Percentiles rank a stretch among this genome's conserved stretches.
These are phyloP conservation scores for Cyrtonyx montezumae DNA, from an alignment of 2,113 vertebrate species.

Conservation along the genomic window DNA sequence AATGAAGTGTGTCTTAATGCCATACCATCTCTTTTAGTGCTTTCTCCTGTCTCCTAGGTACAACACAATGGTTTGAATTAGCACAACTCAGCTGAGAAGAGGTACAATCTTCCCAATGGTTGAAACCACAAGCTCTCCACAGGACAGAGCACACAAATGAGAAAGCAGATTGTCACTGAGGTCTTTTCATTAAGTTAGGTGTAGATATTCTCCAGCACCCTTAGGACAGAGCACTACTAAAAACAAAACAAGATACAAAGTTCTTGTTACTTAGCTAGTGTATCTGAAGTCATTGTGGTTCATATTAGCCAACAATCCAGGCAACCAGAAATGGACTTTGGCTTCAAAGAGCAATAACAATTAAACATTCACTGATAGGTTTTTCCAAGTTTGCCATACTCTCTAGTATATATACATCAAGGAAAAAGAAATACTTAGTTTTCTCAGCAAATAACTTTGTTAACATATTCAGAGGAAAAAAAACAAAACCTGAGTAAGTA, in stretches of 20 bases:
- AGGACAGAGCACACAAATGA: conserved; percentile 59
- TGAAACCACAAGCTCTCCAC: conserved; percentile 34
- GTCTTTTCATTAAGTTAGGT: not conserved
- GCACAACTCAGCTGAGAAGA: not conserved
- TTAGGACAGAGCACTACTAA: not conserved
- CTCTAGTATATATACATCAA: not conserved
- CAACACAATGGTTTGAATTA: not conserved
- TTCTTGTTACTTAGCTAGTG: not conserved
- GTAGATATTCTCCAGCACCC: not conserved
- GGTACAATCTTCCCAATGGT: not conserved
- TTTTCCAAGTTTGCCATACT: not conserved
- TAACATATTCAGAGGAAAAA: not conserved
- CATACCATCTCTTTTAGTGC: not conserved
- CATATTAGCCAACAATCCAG: not conserved
- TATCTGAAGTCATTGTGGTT: not conserved
- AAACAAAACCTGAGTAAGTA: not conserved
- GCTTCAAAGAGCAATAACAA: not conserved
- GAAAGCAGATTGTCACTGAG: not conserved
- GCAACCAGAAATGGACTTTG: not conserved
- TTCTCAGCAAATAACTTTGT: not conserved
- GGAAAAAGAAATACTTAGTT: not conserved
- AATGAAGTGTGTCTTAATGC: not conserved
- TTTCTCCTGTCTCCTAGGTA: not conserved
- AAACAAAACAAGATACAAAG: not conserved
- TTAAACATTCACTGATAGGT: not conserved